Evolutionary conservation across 1,140 invertebrate species (phyloP).

Genomic region (Coenobita brevimanus): DNA sequence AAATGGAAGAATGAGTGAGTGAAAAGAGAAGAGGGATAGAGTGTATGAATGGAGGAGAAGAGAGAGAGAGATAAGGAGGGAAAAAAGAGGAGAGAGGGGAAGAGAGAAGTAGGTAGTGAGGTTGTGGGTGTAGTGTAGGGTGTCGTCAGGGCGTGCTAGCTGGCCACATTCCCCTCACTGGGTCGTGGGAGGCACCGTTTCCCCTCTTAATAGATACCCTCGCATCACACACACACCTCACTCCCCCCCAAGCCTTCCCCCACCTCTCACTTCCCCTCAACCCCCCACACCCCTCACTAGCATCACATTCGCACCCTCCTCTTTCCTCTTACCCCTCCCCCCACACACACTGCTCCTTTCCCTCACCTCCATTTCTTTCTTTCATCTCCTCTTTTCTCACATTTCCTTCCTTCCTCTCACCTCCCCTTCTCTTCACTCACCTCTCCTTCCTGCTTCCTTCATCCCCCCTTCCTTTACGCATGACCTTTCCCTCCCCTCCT

Average conservation of each 20-base stretch:
- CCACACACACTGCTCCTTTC: neutral
- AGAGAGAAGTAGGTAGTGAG: no score
- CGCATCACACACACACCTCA: neutral
- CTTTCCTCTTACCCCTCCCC: neutral
- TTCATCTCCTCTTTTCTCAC: neutral
- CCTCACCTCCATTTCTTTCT: neutral
- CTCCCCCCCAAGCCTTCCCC: neutral
- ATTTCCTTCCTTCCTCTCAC: neutral
- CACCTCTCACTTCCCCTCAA: neutral
- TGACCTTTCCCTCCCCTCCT: neutral
- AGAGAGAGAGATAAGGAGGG: no score
- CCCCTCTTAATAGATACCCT: no score
- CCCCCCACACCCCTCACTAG: neutral
- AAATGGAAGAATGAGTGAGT: no score
- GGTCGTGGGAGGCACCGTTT: no score
- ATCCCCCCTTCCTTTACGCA: neutral
- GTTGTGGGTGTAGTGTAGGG: no score
- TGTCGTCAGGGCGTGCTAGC: neutral
- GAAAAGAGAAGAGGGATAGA: no score
- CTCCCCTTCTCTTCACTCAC: neutral
- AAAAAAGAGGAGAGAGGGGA: no score
- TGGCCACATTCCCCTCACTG: neutral
- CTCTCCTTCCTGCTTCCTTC: neutral
- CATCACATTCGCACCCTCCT: neutral
- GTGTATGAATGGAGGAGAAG: no score